A percentile compares a stretch with the other conserved stretches of the same genome.
Evolutionary conservation across 2,888 invertebrate genomes (phyloP).

Genomic region (Cryptus viduatorius): DNA sequence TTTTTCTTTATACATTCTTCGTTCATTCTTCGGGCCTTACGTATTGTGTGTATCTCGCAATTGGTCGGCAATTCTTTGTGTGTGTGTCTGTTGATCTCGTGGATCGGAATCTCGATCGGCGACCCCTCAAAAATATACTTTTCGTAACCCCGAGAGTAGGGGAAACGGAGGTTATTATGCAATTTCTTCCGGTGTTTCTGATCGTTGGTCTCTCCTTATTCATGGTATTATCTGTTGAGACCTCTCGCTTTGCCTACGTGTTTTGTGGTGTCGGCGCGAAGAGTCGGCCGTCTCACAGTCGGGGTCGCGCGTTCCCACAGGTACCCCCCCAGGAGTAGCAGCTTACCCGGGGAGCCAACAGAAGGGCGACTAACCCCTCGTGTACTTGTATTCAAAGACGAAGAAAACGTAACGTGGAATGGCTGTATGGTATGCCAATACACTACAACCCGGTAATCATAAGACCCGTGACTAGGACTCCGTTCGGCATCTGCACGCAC

Average conservation of each 20-base stretch:
- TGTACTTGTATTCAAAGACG: conserved; percentile 41
- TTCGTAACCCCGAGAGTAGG: not conserved
- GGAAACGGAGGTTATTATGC: conserved; percentile 52
- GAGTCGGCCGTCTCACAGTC: conserved; percentile 28
- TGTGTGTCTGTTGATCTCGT: not conserved
- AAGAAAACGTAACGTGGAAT: conserved; percentile 53
- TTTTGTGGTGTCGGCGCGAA: conserved; percentile 17
- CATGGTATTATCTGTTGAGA: not conserved
- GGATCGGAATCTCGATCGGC: not conserved
- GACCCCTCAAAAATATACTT: conserved; percentile 34
- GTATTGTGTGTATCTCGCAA: conserved; percentile 15
- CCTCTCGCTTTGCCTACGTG: conserved; percentile 2
- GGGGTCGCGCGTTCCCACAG: conserved; percentile 72
- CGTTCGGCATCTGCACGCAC: conserved; percentile 57
- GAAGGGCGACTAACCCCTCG: conserved; percentile 47
- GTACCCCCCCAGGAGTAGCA: conserved; percentile 57
- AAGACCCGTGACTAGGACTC: conserved; percentile 41
- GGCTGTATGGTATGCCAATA: not conserved
- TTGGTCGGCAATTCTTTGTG: conserved; percentile 26
- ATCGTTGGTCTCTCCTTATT: conserved; percentile 3
- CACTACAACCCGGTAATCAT: not conserved
- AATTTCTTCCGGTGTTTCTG: conserved; percentile 60
- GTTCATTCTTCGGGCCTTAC: conserved; percentile 16
- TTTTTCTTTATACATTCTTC: conserved; percentile 23
- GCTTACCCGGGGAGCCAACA: conserved; percentile 26